Evolutionary conservation across 2,113 vertebrate genomes (phyloP).

Genomic region (Sorex araneus): DNA sequence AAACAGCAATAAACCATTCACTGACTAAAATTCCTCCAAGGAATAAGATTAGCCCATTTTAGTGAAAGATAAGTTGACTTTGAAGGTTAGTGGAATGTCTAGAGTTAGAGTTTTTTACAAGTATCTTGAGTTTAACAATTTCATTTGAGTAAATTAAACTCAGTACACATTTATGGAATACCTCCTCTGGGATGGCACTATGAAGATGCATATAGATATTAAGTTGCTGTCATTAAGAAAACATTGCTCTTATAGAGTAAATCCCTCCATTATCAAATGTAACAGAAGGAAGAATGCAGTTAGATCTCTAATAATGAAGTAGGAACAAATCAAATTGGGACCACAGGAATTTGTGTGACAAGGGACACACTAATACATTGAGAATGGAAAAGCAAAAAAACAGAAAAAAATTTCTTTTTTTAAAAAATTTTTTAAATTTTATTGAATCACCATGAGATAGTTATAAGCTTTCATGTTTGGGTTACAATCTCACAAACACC

Average conservation of each 20-base stretch:
- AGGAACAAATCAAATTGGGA: neutral
- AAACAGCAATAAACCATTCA: constrained; percentile 28
- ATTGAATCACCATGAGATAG: no score
- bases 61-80: constrained; percentile 68
- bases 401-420: no score
- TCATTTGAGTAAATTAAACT: constrained; percentile 45
- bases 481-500: no score
- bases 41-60: constrained; percentile 64
- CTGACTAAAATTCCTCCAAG: constrained; percentile 43
- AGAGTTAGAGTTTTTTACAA: constrained; percentile 49
- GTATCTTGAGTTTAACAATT: constrained; percentile 36
- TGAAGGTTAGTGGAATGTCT: constrained; percentile 40
- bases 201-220: neutral
- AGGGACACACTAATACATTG: neutral
- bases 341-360: neutral
- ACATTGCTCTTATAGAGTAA: neutral
- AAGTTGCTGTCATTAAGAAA: neutral
- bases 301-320: neutral
- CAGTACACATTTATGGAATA: neutral
- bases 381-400: neutral
- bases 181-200: neutral
- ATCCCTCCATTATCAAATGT: neutral
- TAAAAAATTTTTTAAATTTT: no score
- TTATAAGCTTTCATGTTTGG: no score
- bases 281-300: neutral